Percentiles rank a stretch among this genome's conserved stretches.
phyloP scores from a whole-genome alignment of 1,140 invertebrate species.

The Tribolium madens region DNA sequence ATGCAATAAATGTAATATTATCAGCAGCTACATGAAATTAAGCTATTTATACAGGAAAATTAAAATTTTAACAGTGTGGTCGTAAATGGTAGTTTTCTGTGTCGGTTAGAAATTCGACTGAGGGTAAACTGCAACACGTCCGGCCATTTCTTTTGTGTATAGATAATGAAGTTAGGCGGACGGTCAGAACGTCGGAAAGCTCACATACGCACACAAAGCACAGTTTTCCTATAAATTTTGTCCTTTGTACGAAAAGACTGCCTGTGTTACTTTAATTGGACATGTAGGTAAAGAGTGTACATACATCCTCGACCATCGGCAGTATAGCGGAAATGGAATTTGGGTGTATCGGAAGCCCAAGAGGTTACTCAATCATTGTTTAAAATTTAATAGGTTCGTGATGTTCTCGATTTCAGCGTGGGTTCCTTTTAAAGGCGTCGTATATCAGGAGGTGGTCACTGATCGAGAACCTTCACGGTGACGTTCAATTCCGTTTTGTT shows the following conservation, averaged over 20 bases:
- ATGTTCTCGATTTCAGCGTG: slow-evolving; percentile 28
- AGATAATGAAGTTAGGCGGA: slow-evolving; percentile 34
- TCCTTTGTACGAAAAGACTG: slow-evolving; percentile 38
- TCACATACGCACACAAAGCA: slow-evolving; percentile 32
- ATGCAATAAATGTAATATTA: not conserved
- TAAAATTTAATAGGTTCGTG: slow-evolving; percentile 48
- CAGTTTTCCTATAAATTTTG: slow-evolving; percentile 41
- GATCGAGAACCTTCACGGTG: slow-evolving; percentile 23
- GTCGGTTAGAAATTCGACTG: not conserved
- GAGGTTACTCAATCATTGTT: slow-evolving; percentile 52
- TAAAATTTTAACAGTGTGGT: not conserved
- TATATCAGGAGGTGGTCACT: slow-evolving; percentile 16
- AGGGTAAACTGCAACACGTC: slow-evolving; percentile 13
- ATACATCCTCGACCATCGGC: slow-evolving; percentile 13
- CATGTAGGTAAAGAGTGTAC: slow-evolving; percentile 33
- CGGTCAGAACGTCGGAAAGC: not conserved
- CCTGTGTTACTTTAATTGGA: slow-evolving; percentile 46
- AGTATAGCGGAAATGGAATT: slow-evolving; percentile 50
- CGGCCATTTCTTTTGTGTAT: slow-evolving; percentile 30
- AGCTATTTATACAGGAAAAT: too few species aligned
- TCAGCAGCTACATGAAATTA: not conserved
- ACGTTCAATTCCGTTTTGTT: slow-evolving; percentile 32
- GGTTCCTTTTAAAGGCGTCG: slow-evolving; percentile 29
- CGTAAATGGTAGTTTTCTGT: too few species aligned
- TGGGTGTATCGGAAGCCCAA: slow-evolving; percentile 49